These are phyloP conservation scores for Eupithecia subfuscata DNA, from an alignment of 2,888 invertebrate genomes.

Conservation along the genomic window DNA sequence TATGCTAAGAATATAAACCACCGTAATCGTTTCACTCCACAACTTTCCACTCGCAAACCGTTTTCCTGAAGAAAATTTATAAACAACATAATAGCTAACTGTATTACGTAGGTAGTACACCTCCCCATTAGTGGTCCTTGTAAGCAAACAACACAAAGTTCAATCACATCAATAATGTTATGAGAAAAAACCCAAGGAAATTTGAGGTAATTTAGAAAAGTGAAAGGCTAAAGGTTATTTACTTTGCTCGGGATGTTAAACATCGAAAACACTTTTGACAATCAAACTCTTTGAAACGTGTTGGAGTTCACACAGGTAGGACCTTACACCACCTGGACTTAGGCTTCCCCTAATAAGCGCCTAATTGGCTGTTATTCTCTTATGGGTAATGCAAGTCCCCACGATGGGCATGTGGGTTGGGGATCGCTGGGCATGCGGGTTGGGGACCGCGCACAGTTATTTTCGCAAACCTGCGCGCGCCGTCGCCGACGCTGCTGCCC, in stretches of 20 bases:
- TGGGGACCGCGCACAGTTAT: background rate
- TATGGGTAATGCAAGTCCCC: background rate
- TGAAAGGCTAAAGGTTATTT: background rate
- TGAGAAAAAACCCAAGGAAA: background rate
- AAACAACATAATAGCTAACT: background rate
- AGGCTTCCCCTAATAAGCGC: background rate
- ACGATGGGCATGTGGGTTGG: background rate
- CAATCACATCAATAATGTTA: slow-evolving; percentile 2
- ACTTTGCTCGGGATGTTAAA: background rate
- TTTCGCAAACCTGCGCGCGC: background rate
- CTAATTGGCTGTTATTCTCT: background rate
- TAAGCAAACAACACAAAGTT: slow-evolving; percentile 9
- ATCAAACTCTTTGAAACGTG: background rate
- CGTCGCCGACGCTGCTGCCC: background rate
- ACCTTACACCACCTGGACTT: background rate
- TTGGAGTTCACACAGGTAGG: background rate
- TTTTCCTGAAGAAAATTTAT: background rate
- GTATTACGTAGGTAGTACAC: background rate
- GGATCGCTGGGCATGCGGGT: background rate
- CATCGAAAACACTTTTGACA: background rate
- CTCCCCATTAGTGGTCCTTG: background rate
- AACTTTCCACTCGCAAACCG: background rate
- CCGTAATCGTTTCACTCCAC: background rate
- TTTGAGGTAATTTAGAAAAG: background rate
- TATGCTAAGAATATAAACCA: background rate